Conservation (phyloP, 2,113 vertebrate species). For the Limnothrissa miodon region DNA sequence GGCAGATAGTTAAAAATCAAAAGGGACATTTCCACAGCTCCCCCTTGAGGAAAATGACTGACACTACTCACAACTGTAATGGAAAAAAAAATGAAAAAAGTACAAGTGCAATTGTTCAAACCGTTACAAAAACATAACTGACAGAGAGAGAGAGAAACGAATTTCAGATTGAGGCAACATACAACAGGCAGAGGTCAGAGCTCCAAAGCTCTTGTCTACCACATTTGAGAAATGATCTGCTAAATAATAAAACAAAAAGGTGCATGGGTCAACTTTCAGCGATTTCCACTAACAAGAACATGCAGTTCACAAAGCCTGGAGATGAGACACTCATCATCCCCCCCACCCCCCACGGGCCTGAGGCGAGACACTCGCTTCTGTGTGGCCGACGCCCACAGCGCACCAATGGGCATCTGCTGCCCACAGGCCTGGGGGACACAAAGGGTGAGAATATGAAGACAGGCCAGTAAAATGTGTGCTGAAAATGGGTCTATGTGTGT, state of each 20-base stretch:
- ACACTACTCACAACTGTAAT: conserved; percentile 65
- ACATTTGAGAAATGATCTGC: conserved; percentile 46
- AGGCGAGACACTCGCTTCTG: conserved; percentile 62
- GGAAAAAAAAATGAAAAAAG: conserved; percentile 36
- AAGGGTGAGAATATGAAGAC: conserved; percentile 49
- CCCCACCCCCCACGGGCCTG: conserved; percentile 57
- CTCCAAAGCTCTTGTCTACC: conserved; percentile 57
- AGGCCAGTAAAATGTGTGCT: conserved; percentile 13
- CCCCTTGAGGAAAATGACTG: conserved; percentile 62
- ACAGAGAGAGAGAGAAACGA: conserved; percentile 10
- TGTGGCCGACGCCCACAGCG: conserved; percentile 71
- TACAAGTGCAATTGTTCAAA: conserved; percentile 23
- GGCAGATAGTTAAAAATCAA: conserved; percentile 60
- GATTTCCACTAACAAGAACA: conserved; percentile 10
- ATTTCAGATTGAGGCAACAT: conserved; percentile 62
- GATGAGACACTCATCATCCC: conserved; percentile 20
- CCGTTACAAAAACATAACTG: conserved; percentile 20
- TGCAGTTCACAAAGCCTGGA: conserved; percentile 15
- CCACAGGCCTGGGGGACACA: conserved; percentile 57
- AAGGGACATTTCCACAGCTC: conserved; percentile 62
- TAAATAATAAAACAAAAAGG: neutral
- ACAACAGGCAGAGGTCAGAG: conserved; percentile 62
- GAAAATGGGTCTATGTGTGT: conserved; percentile 17
- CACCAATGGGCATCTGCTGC: conserved; percentile 67
- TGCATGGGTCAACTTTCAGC: conserved; percentile 17